A percentile compares a stretch with the other conserved stretches of the same genome.
Conservation (phyloP, 2,888 invertebrate genomes). For the Holacanthella duospinosa region DNA sequence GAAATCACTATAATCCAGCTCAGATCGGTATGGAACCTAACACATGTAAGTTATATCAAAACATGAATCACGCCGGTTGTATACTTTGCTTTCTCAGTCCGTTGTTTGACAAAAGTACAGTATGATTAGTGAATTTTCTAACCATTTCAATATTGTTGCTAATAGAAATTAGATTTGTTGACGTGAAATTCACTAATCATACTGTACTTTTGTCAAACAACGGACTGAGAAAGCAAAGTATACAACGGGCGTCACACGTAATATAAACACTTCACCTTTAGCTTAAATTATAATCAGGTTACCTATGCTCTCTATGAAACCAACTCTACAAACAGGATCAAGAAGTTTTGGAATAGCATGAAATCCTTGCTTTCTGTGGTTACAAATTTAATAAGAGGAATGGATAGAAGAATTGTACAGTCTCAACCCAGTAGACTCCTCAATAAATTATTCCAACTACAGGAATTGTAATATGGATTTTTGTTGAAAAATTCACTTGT, state of each 20-base stretch:
- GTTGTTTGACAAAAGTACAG: no score
- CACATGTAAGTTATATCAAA: not conserved
- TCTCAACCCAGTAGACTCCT: constrained; percentile 11
- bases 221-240: no score
- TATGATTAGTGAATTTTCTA: no score
- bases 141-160: no score
- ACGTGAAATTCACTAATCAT: no score
- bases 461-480: constrained; percentile 12
- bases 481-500: no score
- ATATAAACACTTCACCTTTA: no score
- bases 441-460: constrained; percentile 16
- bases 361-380: not conserved
- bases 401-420: constrained; percentile 11
- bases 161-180: no score
- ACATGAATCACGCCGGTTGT: not conserved
- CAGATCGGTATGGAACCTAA: not conserved
- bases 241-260: no score
- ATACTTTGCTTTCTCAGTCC: not conserved
- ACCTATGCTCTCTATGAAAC: not conserved
- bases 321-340: not conserved
- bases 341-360: not conserved
- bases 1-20: not conserved
- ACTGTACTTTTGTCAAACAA: no score
- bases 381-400: not conserved
- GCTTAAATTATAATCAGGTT: no score